These are phyloP conservation scores for Stramonita haemastoma DNA, from an alignment of 2,888 invertebrate species.

Conservation along the genomic window DNA sequence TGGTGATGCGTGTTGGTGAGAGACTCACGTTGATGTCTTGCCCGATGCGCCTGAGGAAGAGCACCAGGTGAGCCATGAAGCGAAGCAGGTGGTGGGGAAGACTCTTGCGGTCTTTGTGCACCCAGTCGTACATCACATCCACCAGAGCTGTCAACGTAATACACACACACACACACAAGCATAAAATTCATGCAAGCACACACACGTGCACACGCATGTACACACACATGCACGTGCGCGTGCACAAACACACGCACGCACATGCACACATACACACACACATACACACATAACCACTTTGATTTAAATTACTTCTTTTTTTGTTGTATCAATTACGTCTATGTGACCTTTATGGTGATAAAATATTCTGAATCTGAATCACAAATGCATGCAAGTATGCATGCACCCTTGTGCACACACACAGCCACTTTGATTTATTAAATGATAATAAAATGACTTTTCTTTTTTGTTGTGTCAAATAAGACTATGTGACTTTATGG, in stretches of 20 bases:
- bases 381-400: too few relatives aligned
- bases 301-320: too few relatives aligned
- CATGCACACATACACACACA: neutral
- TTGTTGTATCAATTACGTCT: too few relatives aligned
- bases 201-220: neutral
- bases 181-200: too few relatives aligned
- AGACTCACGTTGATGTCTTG: conserved; percentile 75
- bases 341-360: too few relatives aligned
- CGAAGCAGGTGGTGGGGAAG: conserved; percentile 82
- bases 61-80: conserved; percentile 90
- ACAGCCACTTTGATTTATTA: too few relatives aligned
- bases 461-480: too few relatives aligned
- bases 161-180: too few relatives aligned
- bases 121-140: conserved; percentile 82
- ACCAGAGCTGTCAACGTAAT: conserved; percentile 80
- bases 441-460: too few relatives aligned
- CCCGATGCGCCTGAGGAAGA: conserved; percentile 89
- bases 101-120: conserved; percentile 53
- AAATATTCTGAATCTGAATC: too few relatives aligned
- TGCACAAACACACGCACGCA: neutral
- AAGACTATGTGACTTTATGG: too few relatives aligned
- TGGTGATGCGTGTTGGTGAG: too few relatives aligned
- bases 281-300: neutral
- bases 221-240: neutral
- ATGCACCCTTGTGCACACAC: conserved; percentile 5